Percentiles rank a stretch among this genome's conserved stretches.
These are phyloP conservation scores for Camponotus pennsylvanicus DNA, from an alignment of 1,140 invertebrate species.

Conservation along the genomic window DNA sequence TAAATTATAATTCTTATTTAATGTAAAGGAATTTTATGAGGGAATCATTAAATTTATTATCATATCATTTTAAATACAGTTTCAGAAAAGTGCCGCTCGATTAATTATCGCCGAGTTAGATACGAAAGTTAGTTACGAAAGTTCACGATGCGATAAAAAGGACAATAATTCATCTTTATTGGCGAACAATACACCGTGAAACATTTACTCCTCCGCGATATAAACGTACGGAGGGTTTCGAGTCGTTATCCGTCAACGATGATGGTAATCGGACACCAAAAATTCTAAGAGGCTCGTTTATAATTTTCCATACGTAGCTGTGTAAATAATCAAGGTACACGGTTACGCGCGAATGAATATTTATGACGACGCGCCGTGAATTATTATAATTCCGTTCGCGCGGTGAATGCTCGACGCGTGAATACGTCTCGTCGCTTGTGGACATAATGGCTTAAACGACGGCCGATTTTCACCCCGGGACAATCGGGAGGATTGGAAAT, in stretches of 20 bases:
- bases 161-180: slow-evolving; percentile 10
- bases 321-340: slow-evolving; percentile 61
- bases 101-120: neutral
- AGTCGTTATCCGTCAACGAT: slow-evolving; percentile 43
- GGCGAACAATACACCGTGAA: slow-evolving; percentile 1
- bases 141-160: slow-evolving; percentile 7
- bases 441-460: slow-evolving; percentile 39
- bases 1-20: too few relatives aligned
- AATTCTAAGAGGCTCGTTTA: slow-evolving; percentile 32
- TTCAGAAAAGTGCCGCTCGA: too few relatives aligned
- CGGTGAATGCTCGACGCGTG: slow-evolving; percentile 27
- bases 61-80: too few relatives aligned
- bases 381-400: slow-evolving; percentile 66
- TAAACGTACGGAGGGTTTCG: slow-evolving; percentile 13
- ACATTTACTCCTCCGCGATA: slow-evolving; percentile 38
- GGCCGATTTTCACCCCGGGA: slow-evolving; percentile 3
- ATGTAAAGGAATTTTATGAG: too few relatives aligned
- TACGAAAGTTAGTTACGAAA: neutral
- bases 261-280: slow-evolving; percentile 69
- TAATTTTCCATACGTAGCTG: slow-evolving; percentile 46
- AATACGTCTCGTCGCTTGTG: slow-evolving; percentile 16
- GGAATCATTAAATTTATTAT: too few relatives aligned
- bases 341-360: slow-evolving; percentile 64
- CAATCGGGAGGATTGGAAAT: slow-evolving; percentile 2
- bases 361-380: slow-evolving; percentile 59